Base-by-base conservation (phyloP, 2,113 vertebrate species). In the Struthio camelus region DNA sequence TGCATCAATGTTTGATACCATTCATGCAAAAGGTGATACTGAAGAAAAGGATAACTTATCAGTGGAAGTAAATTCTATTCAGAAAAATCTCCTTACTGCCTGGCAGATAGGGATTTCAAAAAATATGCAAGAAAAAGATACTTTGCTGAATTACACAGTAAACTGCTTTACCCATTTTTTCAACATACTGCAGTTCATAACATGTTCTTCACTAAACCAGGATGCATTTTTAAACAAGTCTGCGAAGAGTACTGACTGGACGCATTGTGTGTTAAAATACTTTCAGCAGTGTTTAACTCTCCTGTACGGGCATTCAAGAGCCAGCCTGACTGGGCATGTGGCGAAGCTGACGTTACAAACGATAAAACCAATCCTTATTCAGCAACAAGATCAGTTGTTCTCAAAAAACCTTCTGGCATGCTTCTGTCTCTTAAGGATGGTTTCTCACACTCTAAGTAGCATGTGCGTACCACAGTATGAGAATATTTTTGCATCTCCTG, bases 1-100 rank as follows among this genome's bases (percentile, higher is more conserved):
- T 81, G 98, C 99, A 3, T 99, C 99, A 10, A 99, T 99, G 99
- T 99, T 99, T 96, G 99, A 99, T 97, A 99, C 99, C 1, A 95
- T 99, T 62, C 99, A 99, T 78, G 99, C 98, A 83, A 94, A 97
- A 40, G 98, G 98, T 85, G 89, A 85, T 50, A 85, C 42, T 16
- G 94, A 86, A 50, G 97, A 98, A 73, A 90, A 80, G 81, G 83
- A 97, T 30, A 51, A 80, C 36, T 96, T 91, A 30, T 69, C 92
- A 18, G 56, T 48, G 25, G 97, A 99, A 64, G 96, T 99, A 11
- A 81, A 85, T 62, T 96, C 78, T 51, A 92, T 99, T 72, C 98
- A 98, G 96, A 98, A 96, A 85, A 98, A 96, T 67, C 97, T 99
- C 20, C 96, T 99, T 75, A 97, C 96, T 18, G 98, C 98, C 5